Conservation (phyloP, 1,140 invertebrate genomes). For the Galleria mellonella region DNA sequence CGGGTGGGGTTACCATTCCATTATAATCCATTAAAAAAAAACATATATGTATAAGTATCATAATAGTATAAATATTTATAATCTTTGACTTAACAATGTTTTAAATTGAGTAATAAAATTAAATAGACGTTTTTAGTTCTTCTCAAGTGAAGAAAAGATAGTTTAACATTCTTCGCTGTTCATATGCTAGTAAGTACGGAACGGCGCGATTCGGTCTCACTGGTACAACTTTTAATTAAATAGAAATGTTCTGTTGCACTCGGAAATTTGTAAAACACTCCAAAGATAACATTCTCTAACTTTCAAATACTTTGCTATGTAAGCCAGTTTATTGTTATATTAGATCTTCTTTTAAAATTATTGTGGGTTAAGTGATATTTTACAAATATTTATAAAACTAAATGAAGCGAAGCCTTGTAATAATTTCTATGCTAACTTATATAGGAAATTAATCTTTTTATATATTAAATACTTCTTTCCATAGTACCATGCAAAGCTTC, state of each 20-base stretch:
- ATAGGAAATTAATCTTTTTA: too few relatives aligned
- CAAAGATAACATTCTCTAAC: constrained; percentile 24
- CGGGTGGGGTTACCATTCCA: too few relatives aligned
- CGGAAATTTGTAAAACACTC: constrained; percentile 30
- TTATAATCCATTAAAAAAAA: too few relatives aligned
- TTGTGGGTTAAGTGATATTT: constrained; percentile 1
- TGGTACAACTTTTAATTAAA: constrained; percentile 37
- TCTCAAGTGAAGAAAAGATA: background rate
- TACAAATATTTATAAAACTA: background rate
- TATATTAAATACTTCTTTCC: too few relatives aligned
- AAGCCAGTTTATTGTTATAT: background rate
- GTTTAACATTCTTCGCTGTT: constrained; percentile 9
- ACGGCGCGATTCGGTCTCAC: constrained; percentile 15
- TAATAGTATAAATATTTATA: too few relatives aligned
- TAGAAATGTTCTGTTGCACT: constrained; percentile 25
- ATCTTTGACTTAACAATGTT: too few relatives aligned
- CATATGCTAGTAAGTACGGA: constrained; percentile 9
- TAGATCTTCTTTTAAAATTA: background rate
- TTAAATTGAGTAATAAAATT: too few relatives aligned
- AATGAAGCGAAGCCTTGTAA: background rate
- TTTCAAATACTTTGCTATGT: constrained; percentile 12
- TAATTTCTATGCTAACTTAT: background rate
- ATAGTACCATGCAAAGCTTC: too few relatives aligned
- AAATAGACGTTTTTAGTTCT: too few relatives aligned
- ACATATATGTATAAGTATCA: too few relatives aligned